A percentile compares a stretch with the other conserved stretches of the same genome.
These are phyloP conservation scores for Corydoras maculifer DNA, from an alignment of 2,113 vertebrate genomes.

Conservation along the genomic window DNA sequence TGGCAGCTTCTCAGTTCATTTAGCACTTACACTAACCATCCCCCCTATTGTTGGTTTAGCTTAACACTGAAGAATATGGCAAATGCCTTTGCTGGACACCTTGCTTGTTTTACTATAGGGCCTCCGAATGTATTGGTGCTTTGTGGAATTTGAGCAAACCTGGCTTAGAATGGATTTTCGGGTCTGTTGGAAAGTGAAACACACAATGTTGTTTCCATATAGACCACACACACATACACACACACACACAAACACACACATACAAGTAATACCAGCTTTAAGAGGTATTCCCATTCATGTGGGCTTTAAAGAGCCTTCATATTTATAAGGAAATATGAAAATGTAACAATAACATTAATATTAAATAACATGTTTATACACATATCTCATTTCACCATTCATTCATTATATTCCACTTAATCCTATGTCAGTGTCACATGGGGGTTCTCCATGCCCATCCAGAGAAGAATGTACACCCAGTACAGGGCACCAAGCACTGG, in stretches of 20 bases:
- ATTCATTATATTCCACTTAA: too few relatives aligned
- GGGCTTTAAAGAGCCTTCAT: too few relatives aligned
- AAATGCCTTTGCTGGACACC: conserved; percentile 18
- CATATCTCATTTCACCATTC: too few relatives aligned
- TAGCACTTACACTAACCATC: conserved; percentile 30
- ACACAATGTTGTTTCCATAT: neutral
- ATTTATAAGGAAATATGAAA: too few relatives aligned
- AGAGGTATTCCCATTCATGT: too few relatives aligned
- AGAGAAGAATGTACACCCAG: too few relatives aligned
- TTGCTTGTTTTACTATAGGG: conserved; percentile 31
- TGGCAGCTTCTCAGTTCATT: conserved; percentile 14
- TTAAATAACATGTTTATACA: too few relatives aligned
- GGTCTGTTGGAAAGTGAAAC: conserved; percentile 13
- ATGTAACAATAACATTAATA: too few relatives aligned
- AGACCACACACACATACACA: conserved; percentile 12
- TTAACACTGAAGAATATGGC: conserved; percentile 29
- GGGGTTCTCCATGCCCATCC: too few relatives aligned
- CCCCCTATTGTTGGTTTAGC: conserved; percentile 23
- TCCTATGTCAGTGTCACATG: too few relatives aligned
- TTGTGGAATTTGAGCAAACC: conserved; percentile 8
- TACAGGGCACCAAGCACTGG: too few relatives aligned
- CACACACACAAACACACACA: neutral
- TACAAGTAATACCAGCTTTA: neutral
- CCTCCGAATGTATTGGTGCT: conserved; percentile 9
- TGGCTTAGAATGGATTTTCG: conserved; percentile 2